Conservation (phyloP, 2,113 vertebrate genomes). For the Leiothrix lutea region DNA sequence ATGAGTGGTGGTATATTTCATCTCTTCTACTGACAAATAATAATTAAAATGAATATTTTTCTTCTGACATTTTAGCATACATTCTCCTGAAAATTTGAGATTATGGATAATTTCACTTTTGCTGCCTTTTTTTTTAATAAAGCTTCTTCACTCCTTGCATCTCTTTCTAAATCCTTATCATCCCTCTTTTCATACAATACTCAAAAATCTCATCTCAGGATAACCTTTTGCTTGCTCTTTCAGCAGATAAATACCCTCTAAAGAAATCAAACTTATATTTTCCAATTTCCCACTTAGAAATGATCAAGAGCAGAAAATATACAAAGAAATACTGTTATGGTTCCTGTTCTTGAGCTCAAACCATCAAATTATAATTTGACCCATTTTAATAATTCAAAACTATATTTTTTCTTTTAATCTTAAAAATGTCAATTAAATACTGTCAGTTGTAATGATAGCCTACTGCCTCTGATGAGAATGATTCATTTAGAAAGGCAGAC, state of each 20-base stretch:
- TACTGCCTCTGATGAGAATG: neutral
- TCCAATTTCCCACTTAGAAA: conserved; percentile 26
- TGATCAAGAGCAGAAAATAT: neutral
- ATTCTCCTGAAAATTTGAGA: neutral
- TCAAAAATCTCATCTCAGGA: conserved; percentile 48
- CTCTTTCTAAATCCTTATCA: conserved; percentile 1
- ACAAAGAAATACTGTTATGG: neutral
- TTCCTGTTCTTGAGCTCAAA: conserved; percentile 21
- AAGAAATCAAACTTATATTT: conserved; percentile 17
- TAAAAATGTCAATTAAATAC: conserved; percentile 31
- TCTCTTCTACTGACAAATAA: neutral
- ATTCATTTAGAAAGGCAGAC: neutral
- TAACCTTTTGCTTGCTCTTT: conserved; percentile 53
- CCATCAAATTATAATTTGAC: conserved; percentile 7
- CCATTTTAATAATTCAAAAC: conserved; percentile 19
- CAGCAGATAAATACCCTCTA: conserved; percentile 17
- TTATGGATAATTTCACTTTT: neutral
- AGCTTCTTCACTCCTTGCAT: neutral
- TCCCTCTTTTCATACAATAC: conserved; percentile 1
- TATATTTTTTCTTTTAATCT: conserved; percentile 24
- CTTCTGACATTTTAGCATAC: neutral
- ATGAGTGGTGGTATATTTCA: neutral
- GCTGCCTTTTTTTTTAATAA: neutral
- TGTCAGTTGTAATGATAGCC: neutral
- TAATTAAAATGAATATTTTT: neutral